A percentile compares a stretch with the other conserved stretches of the same genome.
phyloP scores from a whole-genome alignment of 2,888 invertebrate species.

The Spilosoma lubricipeda region DNA sequence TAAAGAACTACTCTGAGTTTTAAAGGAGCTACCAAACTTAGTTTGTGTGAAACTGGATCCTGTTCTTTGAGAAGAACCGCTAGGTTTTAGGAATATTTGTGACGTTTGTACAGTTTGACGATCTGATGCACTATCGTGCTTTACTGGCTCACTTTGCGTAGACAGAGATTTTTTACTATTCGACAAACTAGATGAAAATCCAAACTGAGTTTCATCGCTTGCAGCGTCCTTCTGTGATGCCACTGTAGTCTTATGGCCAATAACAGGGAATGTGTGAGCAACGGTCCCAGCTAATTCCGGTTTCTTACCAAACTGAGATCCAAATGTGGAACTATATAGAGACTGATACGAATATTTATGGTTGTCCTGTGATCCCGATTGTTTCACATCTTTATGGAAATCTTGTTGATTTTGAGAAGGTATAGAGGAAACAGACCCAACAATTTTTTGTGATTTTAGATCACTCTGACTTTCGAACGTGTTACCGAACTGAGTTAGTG shows the following conservation, averaged over 20 bases:
- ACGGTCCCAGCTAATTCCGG: background rate
- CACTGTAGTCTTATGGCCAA: background rate
- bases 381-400: constrained; percentile 2
- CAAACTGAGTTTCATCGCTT: background rate
- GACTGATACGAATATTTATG: background rate
- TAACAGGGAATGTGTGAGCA: background rate
- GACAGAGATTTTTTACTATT: background rate
- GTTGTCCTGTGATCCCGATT: background rate
- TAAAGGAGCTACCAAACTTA: constrained; percentile 2
- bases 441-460: background rate
- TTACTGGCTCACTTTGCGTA: background rate
- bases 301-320: constrained; percentile 2
- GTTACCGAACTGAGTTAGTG: background rate
- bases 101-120: background rate
- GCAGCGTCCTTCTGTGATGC: background rate
- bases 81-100: constrained; percentile 3
- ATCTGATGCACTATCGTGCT: background rate
- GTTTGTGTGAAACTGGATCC: constrained; percentile 4
- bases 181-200: background rate
- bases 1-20: background rate
- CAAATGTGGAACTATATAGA: background rate
- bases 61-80: background rate
- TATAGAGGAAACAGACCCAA: background rate
- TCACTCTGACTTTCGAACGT: background rate
- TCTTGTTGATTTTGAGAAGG: background rate